Evolutionary conservation across 1,140 invertebrate species (phyloP).

Genomic region (Sarcophaga bullata): DNA sequence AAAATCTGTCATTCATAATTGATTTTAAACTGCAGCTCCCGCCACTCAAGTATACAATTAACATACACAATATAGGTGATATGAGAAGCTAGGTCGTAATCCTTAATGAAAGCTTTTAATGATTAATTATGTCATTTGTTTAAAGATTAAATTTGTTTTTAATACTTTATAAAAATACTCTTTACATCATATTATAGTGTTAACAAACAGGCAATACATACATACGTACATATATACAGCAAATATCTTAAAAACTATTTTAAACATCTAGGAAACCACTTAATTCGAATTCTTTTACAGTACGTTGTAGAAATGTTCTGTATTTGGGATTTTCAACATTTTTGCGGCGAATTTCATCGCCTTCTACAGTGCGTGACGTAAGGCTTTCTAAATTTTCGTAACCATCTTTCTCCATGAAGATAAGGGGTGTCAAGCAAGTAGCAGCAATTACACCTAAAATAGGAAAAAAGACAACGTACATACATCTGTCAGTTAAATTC

Average conservation of each 20-base stretch:
- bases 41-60: no score
- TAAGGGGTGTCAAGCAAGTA: slow-evolving; percentile 60
- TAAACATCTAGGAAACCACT: slow-evolving; percentile 57
- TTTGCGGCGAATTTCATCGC: slow-evolving; percentile 56
- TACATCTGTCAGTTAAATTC: not conserved
- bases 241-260: slow-evolving; percentile 11
- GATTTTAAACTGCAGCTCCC: no score
- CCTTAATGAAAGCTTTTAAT: no score
- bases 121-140: no score
- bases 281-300: slow-evolving; percentile 62
- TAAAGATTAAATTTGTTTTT: no score
- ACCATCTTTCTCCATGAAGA: slow-evolving; percentile 56
- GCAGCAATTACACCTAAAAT: slow-evolving; percentile 61
- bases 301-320: slow-evolving; percentile 59
- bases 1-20: no score
- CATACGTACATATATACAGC: not conserved
- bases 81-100: no score
- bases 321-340: slow-evolving; percentile 64
- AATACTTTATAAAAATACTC: not conserved
- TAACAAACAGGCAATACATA: not conserved
- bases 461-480: not conserved
- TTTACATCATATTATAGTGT: not conserved
- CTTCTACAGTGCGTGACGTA: slow-evolving; percentile 54
- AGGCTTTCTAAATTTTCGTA: slow-evolving; percentile 58
- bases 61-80: no score